These are phyloP conservation scores for Neodiprion pinetum DNA, from an alignment of 1,140 invertebrate species.

Conservation along the genomic window DNA sequence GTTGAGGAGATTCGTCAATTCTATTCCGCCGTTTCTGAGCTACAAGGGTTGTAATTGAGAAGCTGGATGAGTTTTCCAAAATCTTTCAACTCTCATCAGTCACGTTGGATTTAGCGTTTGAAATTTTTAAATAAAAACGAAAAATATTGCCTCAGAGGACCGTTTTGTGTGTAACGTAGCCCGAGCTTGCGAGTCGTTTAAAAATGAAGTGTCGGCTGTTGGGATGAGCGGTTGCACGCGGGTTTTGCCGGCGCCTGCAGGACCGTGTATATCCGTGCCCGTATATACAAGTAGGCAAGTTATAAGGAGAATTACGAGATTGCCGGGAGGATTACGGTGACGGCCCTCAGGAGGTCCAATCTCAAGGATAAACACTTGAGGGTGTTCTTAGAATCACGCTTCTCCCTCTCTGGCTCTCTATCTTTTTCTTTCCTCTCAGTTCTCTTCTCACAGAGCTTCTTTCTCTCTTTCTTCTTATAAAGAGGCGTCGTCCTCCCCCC, in stretches of 20 bases:
- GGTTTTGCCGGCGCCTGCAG: not conserved
- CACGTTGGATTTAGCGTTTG: too few relatives aligned
- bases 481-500: too few relatives aligned
- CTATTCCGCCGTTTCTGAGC: too few relatives aligned
- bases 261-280: not conserved
- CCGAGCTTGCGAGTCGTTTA: not conserved
- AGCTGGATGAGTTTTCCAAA: too few relatives aligned
- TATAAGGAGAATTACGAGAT: constrained; percentile 7
- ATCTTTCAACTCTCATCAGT: too few relatives aligned
- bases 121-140: not conserved
- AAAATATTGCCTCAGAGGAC: not conserved
- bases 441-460: not conserved
- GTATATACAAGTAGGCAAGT: constrained; percentile 2
- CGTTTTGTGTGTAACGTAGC: too few relatives aligned
- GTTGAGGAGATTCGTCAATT: too few relatives aligned
- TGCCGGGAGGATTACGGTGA: not conserved
- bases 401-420: not conserved
- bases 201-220: not conserved
- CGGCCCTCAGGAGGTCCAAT: constrained; percentile 3
- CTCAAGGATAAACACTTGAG: constrained; percentile 5
- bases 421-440: not conserved
- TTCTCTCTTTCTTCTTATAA: too few relatives aligned
- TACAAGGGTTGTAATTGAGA: too few relatives aligned
- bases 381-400: not conserved
- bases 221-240: not conserved